Percentiles rank a stretch among this genome's conserved stretches.
These are phyloP conservation scores for Scatophagus argus DNA, from an alignment of 2,113 vertebrate species.

Conservation along the genomic window DNA sequence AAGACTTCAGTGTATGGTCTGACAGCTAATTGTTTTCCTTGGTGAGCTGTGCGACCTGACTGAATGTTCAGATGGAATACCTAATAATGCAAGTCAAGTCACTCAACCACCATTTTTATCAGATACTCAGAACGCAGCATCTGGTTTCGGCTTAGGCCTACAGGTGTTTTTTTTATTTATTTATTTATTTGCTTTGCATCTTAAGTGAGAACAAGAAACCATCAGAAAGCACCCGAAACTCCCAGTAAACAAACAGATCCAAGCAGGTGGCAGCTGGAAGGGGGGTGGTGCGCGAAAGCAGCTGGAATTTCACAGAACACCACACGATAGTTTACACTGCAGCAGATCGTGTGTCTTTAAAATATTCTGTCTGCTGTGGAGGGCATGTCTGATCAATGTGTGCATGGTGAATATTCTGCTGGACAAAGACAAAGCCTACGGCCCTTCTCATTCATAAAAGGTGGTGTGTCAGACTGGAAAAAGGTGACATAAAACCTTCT, in stretches of 20 bases:
- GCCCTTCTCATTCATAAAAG: slow-evolving; percentile 31
- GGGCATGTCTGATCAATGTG: background rate
- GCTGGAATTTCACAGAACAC: slow-evolving; percentile 14
- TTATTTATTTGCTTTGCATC: background rate
- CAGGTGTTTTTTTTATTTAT: background rate
- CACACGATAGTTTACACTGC: slow-evolving; percentile 18
- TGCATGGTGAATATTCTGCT: background rate
- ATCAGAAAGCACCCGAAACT: slow-evolving; percentile 8
- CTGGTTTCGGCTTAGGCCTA: background rate
- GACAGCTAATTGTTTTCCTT: slow-evolving; percentile 43
- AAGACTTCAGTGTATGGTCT: slow-evolving; percentile 18
- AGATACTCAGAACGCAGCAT: background rate
- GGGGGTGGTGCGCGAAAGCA: slow-evolving; percentile 26
- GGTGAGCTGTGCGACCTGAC: background rate
- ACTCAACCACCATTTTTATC: background rate
- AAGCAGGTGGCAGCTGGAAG: slow-evolving; percentile 37
- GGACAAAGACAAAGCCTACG: background rate
- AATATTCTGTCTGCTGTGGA: slow-evolving; percentile 14
- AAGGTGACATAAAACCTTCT: slow-evolving; percentile 10
- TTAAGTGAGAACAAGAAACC: background rate
- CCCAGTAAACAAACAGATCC: slow-evolving; percentile 14
- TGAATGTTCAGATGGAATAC: slow-evolving; percentile 1
- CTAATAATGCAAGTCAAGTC: slow-evolving; percentile 15
- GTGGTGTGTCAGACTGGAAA: slow-evolving; percentile 15
- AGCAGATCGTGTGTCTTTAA: slow-evolving; percentile 7